Percentiles rank a stretch among this genome's conserved stretches.
Evolutionary conservation across 2,113 vertebrate genomes (phyloP).

Genomic region (Phainopepla nitens): DNA sequence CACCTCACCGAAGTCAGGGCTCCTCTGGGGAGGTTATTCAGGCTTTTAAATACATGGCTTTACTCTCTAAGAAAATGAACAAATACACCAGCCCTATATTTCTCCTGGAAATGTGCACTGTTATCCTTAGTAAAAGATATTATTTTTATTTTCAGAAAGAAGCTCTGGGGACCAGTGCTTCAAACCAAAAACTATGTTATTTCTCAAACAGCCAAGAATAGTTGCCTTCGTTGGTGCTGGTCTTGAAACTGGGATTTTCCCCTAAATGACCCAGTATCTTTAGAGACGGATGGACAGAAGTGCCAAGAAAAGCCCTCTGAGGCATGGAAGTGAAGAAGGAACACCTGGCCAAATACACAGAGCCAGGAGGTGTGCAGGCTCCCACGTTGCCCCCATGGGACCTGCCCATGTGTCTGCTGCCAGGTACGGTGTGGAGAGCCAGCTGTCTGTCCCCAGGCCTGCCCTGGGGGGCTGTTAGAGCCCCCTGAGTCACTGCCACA

Average conservation of each 20-base stretch:
- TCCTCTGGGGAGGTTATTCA: not conserved
- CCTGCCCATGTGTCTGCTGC: not conserved
- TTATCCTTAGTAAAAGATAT: not conserved
- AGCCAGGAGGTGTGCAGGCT: not conserved
- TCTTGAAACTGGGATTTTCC: not conserved
- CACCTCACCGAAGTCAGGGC: not conserved
- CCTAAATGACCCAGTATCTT: not conserved
- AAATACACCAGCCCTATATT: not conserved
- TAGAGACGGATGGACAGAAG: not conserved
- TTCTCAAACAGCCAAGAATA: not conserved
- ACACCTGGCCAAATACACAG: not conserved
- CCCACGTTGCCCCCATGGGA: accelerated
- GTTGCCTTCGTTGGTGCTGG: not conserved
- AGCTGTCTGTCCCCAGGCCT: not conserved
- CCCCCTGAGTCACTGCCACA: not conserved
- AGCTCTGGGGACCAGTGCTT: not conserved
- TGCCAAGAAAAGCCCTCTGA: not conserved
- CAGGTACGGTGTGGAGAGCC: accelerated
- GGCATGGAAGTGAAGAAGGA: not conserved
- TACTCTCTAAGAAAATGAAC: not conserved
- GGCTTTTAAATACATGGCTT: not conserved
- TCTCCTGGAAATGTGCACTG: not conserved
- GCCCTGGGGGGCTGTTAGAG: not conserved
- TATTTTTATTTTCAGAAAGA: not conserved
- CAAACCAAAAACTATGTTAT: not conserved